phyloP scores from a whole-genome alignment of 2,888 invertebrate species.

The Heliconius ethilla region DNA sequence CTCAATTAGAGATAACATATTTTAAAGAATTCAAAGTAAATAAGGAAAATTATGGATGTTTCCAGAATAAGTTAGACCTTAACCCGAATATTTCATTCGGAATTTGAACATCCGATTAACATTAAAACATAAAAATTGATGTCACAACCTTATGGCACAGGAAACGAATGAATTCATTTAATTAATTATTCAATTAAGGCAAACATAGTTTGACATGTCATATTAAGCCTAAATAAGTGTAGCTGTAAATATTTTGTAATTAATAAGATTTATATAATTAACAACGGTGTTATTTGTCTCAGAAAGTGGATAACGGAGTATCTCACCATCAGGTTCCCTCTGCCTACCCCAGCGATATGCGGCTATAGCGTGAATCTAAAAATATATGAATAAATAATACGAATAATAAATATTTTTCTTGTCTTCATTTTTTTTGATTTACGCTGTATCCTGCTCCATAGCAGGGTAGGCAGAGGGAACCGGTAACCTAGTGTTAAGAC shows the following conservation, averaged over 20 bases:
- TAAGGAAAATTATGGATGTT: conserved; percentile 11
- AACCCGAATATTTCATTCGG: conserved; percentile 4
- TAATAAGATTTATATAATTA: neutral
- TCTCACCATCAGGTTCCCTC: too few relatives aligned
- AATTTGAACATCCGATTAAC: conserved; percentile 8
- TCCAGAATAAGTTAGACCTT: neutral
- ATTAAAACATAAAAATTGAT: neutral
- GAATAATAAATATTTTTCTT: neutral
- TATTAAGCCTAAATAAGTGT: neutral
- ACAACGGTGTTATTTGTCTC: neutral
- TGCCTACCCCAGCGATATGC: neutral
- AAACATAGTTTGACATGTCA: neutral
- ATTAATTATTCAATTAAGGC: conserved; percentile 5
- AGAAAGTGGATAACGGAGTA: too few relatives aligned
- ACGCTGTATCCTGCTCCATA: neutral
- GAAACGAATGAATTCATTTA: neutral
- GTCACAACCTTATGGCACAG: conserved; percentile 15
- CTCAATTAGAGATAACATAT: neutral
- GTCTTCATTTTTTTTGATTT: neutral
- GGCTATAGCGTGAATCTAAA: neutral
- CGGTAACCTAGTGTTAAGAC: neutral
- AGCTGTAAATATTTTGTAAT: neutral
- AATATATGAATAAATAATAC: too few relatives aligned
- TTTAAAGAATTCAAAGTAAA: neutral
- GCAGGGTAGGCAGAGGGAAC: neutral